Conservation (phyloP, 1,140 invertebrate genomes). For the Sminthurinus signatus region DNA sequence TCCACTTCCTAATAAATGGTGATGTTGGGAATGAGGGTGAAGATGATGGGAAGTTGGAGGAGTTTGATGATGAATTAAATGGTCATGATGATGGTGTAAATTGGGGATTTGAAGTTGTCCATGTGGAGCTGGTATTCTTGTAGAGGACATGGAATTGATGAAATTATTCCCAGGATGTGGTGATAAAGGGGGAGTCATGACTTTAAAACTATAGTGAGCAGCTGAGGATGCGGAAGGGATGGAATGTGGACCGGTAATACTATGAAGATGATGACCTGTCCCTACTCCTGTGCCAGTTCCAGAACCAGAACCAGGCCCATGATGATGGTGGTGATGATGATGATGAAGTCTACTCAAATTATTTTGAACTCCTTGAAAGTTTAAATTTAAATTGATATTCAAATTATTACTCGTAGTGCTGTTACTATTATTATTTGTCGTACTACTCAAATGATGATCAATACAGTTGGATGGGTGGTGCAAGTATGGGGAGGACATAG, state of each 20-base stretch:
- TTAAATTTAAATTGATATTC: conserved; percentile 37
- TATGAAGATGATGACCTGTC: too few relatives aligned
- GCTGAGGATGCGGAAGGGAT: background rate
- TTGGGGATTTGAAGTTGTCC: conserved; percentile 3
- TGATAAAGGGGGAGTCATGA: conserved; percentile 38
- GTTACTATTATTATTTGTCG: too few relatives aligned
- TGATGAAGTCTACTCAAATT: conserved; percentile 27
- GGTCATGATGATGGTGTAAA: conserved; percentile 12
- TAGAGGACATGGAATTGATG: conserved; percentile 14
- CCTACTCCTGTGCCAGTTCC: background rate
- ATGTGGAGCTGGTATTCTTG: conserved; percentile 15
- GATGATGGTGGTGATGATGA: conserved; percentile 28
- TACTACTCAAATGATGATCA: conserved; percentile 27
- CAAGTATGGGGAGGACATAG: conserved; percentile 4
- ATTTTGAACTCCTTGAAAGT: conserved; percentile 37
- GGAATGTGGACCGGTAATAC: conserved; percentile 1
- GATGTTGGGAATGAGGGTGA: conserved; percentile 11
- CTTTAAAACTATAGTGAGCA: conserved; percentile 33
- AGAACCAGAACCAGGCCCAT: background rate
- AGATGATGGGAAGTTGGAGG: conserved; percentile 17
- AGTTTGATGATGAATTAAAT: background rate
- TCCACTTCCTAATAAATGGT: too few relatives aligned
- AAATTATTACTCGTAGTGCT: conserved; percentile 13
- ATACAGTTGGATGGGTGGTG: conserved; percentile 17
- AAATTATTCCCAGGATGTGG: conserved; percentile 17